Base-by-base conservation (phyloP, 2,797 vertebrate genomes). In the Ibycter americanus region DNA sequence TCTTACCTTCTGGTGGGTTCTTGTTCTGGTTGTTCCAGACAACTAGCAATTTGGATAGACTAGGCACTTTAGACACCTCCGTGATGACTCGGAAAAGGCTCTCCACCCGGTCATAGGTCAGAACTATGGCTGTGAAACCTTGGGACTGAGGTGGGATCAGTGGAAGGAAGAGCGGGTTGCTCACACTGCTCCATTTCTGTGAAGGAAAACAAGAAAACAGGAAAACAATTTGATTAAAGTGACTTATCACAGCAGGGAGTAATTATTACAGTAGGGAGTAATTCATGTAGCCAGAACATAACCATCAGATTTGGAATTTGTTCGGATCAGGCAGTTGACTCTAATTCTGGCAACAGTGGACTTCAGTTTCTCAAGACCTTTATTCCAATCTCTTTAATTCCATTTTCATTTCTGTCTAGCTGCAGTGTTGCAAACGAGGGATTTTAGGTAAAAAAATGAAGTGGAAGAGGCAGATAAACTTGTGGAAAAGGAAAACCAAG, bases 1-100 rank as follows among this genome's bases (percentile, higher is more conserved):
- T 54, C 97, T 98, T 98, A 99, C 99, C 99, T 98, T 99, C 99
- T 23, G 99, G 99, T 19, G 99, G 99, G 94, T 98, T 99, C 96
- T 99, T 99, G 95, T 99, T 99, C 98, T 99, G 99, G 96, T 99
- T 99, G 97, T 99, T 99, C 99, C 99, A 99, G 82, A 99, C 99
- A 32, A 99, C 99, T 63, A 99, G 92, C 80, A 99, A 97, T 90
- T 99, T 99, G 79, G 99, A 99, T 13, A 99, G 98, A 92, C 99
- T 99, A 8, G 99, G 99, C 92, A 99, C 99, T 97, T 99, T 99
- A 44, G 99, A 99, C 93, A 99, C 99, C 97, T 99, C 99, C 0
- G 99, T 99, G 98, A 99, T 99, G 97, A 99, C 99, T 46, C 99
- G 98, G 98, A 99, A 99, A 56, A 99, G 99, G 96, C 99, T 99